Evolutionary conservation across 2,888 invertebrate species (phyloP), one percentile per base, ranked within the genome.

Genomic region (Apodemia duryi): DNA sequence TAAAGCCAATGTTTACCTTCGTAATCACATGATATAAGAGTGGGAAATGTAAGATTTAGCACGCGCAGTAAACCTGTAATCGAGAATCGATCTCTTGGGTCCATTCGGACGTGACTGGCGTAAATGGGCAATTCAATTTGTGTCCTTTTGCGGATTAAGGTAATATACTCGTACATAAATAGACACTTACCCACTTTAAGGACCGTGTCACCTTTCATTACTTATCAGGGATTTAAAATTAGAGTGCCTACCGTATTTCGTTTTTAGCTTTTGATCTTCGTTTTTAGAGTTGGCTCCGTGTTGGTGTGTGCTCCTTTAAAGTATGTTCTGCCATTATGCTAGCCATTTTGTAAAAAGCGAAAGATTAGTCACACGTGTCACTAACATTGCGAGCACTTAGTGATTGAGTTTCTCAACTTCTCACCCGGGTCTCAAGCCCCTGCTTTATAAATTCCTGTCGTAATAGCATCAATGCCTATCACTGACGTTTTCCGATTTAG

Each of bases 101-200:
- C 71, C 70, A 68, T 69, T 70, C 65, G 68, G 71, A 83, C 80
- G 82, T 82, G 85, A 80, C 78, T 70, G 69, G 76, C 73, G 71
- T 80, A 71, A 75, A 76, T 74, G 71, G 70, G 66, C 73, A 65
- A 70, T 69, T 70, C 65, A 54, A 62, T 67, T 65, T 69, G 66
- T 68, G 70, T 71, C 67, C 70, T 66, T 71, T 71, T 70, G 66
- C 66, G 66, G 63, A 35, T 63, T 64, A 66, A 52, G 64, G 54
- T 67, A 62, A 63, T 65, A 66, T 54, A 35, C 35, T 35, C 35
- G 35, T 35, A 63, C 63, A 65, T 63, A 65, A 67, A 65, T 66
- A 63, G 65, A 43, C 67, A 66, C 69, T 70, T 68, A 70, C 65
- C 63, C 64, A 66, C 63, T 68, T 66, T 65, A 61, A 64, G 52